Base-by-base conservation (phyloP, 2,797 vertebrate genomes). In the Nyctalus aviator region DNA sequence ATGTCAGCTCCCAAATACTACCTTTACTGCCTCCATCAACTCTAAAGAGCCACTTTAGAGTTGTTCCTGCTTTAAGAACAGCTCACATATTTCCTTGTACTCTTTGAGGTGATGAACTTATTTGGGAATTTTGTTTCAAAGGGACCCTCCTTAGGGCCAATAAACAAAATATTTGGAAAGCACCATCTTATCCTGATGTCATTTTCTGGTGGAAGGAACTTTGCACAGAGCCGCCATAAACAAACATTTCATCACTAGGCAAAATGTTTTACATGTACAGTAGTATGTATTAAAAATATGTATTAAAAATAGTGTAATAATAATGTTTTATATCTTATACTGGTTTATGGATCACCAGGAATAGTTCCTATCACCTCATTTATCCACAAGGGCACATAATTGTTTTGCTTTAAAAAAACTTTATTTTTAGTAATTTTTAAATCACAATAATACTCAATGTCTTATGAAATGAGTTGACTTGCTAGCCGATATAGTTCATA, bases 91-190 rank as follows among this genome's bases (percentile, higher is more conserved):
- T 66, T 84, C 53, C 50, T 83, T 27, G 41, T 14, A 53, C 46
- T 76, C 20, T 85, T 62, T 78, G 59, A 32, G 57, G 32, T 82
- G 71, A 30, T 83, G 44, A 23, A 83, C 87, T 95, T 90, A 66
- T 32, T 76, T 50, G 71, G 44, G 23, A 75, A 96, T 81, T 97
- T 94, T 90, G n/a, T 87, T 91, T 78, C 59, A 90, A 50, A 95
- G 53, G 35, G 59, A 53, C 2, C 35, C 25, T 68, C 35, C 14
- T 53, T 79, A 8, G 10, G 13, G 37, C 35, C 37, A 85, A 84
- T 50, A 93, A 86, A 88, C 32, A 69, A 79, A 81, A 55, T 71
- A 30, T 82, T 78, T 91, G 57, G 41, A 82, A 94, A 85, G 21
- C 6, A 48, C 15, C 30, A 5, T 87, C 18, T 91, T 88, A 41